Percentiles rank a stretch among this genome's conserved stretches.
Evolutionary conservation across 2,797 vertebrate genomes (phyloP).

Genomic region (Mus minutoides): DNA sequence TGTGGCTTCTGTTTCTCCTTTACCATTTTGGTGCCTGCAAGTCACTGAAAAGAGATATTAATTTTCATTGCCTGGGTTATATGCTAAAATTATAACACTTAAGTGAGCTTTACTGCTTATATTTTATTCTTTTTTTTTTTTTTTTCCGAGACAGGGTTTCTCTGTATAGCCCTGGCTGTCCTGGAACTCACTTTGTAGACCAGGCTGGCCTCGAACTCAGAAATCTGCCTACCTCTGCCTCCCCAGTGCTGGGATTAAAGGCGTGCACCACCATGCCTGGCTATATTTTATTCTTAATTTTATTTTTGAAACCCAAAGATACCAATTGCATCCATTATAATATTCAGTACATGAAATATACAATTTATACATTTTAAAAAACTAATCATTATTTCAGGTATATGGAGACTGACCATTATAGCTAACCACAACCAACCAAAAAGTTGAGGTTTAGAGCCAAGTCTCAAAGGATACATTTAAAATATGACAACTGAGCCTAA

Average conservation of each 20-base stretch:
- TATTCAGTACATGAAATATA: neutral
- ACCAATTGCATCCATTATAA: neutral
- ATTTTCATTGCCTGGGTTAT: neutral
- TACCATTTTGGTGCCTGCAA: neutral
- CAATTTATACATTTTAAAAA: neutral
- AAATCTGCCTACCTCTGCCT: too few species aligned
- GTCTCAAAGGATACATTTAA: neutral
- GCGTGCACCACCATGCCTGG: too few species aligned
- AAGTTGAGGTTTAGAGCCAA: neutral
- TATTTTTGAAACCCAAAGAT: neutral
- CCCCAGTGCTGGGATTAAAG: too few species aligned
- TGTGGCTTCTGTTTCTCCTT: neutral
- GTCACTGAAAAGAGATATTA: neutral
- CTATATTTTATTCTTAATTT: neutral
- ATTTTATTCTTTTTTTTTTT: neutral
- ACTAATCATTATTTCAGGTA: neutral
- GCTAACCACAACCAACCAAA: neutral
- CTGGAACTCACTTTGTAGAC: too few species aligned
- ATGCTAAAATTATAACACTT: neutral
- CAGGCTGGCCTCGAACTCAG: too few species aligned
- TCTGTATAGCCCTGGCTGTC: too few species aligned
- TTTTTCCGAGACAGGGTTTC: too few species aligned
- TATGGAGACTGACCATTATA: neutral
- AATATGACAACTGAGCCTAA: neutral
- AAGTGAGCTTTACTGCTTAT: neutral